These are phyloP conservation scores for Miltochrista miniata DNA, from an alignment of 2,888 invertebrate genomes.

Conservation along the genomic window DNA sequence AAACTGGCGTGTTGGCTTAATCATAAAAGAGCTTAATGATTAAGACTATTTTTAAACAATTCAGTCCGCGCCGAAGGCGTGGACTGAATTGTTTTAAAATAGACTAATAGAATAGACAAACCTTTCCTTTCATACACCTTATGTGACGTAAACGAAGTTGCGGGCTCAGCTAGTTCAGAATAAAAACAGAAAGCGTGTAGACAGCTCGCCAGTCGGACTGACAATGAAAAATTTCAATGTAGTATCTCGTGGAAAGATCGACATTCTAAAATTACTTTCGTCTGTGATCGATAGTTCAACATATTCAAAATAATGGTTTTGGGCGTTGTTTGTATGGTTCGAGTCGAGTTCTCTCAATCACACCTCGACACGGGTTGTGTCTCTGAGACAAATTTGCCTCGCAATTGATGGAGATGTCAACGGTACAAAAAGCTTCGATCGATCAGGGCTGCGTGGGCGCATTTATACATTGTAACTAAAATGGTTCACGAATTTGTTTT, in stretches of 20 bases:
- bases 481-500: slow-evolving; percentile 27
- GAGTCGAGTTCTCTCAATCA: slow-evolving; percentile 67
- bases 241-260: slow-evolving; percentile 46
- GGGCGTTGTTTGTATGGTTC: slow-evolving; percentile 13
- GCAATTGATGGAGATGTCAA: slow-evolving; percentile 79
- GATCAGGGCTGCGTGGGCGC: slow-evolving; percentile 71
- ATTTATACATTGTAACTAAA: slow-evolving; percentile 48
- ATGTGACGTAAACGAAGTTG: too few species aligned
- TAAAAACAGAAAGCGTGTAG: slow-evolving; percentile 17
- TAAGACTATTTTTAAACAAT: too few species aligned
- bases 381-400: slow-evolving; percentile 71
- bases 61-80: too few species aligned
- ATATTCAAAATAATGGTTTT: slow-evolving; percentile 73
- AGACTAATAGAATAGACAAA: too few species aligned
- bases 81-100: too few species aligned
- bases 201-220: slow-evolving; percentile 31
- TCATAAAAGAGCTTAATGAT: too few species aligned
- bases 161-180: too few species aligned
- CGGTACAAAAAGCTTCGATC: slow-evolving; percentile 80
- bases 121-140: too few species aligned
- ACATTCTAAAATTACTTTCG: slow-evolving; percentile 55
- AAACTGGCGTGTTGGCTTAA: too few species aligned
- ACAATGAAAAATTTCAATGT: slow-evolving; percentile 56
- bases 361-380: slow-evolving; percentile 60
- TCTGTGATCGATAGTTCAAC: slow-evolving; percentile 72